Percentiles rank a stretch among this genome's conserved stretches.
Conservation (phyloP, 2,888 invertebrate genomes). For the Drosophila colorata region DNA sequence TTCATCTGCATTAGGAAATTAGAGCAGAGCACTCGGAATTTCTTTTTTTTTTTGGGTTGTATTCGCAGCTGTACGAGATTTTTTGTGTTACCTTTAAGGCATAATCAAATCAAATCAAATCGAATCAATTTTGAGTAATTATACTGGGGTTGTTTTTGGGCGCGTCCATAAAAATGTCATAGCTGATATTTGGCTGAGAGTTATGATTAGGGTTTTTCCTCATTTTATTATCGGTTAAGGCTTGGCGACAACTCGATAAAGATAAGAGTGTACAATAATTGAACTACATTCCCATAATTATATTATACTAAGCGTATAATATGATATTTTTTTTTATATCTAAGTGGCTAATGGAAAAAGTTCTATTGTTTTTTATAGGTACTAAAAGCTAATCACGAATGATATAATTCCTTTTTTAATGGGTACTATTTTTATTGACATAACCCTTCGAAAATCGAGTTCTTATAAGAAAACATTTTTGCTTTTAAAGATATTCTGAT, state of each 20-base stretch:
- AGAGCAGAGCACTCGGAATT: constrained; percentile 38
- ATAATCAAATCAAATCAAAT: constrained; percentile 64
- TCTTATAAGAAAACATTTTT: too few relatives aligned
- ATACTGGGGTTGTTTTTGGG: constrained; percentile 39
- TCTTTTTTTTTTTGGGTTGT: background rate
- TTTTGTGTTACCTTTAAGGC: constrained; percentile 26
- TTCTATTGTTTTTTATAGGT: too few relatives aligned
- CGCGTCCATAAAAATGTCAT: constrained; percentile 42
- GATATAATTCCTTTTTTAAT: too few relatives aligned
- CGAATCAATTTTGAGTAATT: constrained; percentile 67
- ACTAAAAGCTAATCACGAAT: too few relatives aligned
- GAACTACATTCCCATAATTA: constrained; percentile 3
- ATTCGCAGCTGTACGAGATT: constrained; percentile 49
- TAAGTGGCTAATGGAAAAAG: too few relatives aligned
- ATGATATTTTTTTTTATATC: too few relatives aligned
- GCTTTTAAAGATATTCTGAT: too few relatives aligned
- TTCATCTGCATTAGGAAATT: constrained; percentile 69
- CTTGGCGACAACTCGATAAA: background rate
- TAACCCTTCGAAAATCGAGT: too few relatives aligned
- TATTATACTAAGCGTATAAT: too few relatives aligned
- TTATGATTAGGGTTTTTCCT: constrained; percentile 42
- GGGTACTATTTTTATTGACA: too few relatives aligned
- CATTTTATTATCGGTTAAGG: background rate
- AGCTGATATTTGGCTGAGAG: constrained; percentile 31
- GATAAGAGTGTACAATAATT: background rate